Evolutionary conservation across 1,140 invertebrate genomes (phyloP), one percentile per base, ranked within the genome.

Genomic region (Branchinecta lindahli): DNA sequence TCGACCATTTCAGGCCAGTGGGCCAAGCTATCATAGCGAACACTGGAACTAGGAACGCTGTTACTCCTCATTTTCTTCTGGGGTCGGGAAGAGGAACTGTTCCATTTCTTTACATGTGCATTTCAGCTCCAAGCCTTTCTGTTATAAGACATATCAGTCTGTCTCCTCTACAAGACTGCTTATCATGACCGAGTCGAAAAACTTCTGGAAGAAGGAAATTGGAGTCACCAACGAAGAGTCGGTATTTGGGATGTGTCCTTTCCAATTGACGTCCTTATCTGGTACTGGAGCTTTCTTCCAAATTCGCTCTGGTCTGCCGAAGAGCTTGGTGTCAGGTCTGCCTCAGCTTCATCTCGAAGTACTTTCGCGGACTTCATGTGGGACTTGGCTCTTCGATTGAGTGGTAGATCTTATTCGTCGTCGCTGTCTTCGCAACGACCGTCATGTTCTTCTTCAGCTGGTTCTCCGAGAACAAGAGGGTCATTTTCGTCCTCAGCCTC

Each of bases 11-110:
- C 47, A n/a, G 47, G 47, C 47, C 47, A 52, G 47, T 52, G 47
- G 47, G 47, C 47, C 47, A 52, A 52, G 47, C 47, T 52, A 52
- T 52, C 47, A 52, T 52, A 52, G 47, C n/a, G 47, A 52, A 52
- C 47, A 52, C 47, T 52, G n/a, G 47, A 52, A 52, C 9, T 52
- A n/a, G 47, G n/a, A 52, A 52, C n/a, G 47, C 47, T 52, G n/a
- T 9, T n/a, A 52, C 9, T 52, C 47, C 47, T 52, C 47, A 52
- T 52, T 52, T 52, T 52, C n/a, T 52, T 52, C 47, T 52, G 47
- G 9, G 47, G 47, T 52, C 47, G n/a, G 47, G 47, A 52, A 52
- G 9, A n/a, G n/a, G 47, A n/a, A 52, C 47, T 52, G 47, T 52
- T 52, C 47, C n/a, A n/a, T 52, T 52, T 52, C n/a, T 52, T 52